These are phyloP conservation scores for Labroides dimidiatus DNA, from an alignment of 2,797 vertebrate genomes.

Conservation along the genomic window DNA sequence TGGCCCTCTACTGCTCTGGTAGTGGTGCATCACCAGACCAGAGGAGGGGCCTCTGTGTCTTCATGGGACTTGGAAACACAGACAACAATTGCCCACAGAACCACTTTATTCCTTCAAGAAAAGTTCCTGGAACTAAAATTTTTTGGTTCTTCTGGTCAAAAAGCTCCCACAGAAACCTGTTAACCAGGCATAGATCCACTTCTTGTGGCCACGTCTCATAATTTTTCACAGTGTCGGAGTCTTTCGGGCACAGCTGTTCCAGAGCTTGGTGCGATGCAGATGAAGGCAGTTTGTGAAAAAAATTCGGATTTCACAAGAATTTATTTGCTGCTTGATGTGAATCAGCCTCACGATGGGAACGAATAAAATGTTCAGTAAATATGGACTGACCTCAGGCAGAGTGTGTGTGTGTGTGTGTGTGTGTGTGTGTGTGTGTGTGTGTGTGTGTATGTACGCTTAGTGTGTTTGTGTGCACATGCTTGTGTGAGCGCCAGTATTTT, in stretches of 20 bases:
- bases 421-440: conserved; percentile 11
- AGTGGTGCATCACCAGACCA: too few species aligned
- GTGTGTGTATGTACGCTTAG: neutral
- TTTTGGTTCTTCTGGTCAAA: too few species aligned
- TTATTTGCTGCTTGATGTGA: neutral
- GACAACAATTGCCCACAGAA: too few species aligned
- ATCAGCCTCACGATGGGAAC: neutral
- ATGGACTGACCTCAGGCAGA: neutral
- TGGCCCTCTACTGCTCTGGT: too few species aligned
- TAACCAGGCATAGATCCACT: neutral
- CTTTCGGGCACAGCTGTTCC: too few species aligned
- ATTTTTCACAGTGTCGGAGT: neutral
- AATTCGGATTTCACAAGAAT: neutral
- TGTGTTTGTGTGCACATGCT: conserved; percentile 6
- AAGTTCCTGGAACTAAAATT: too few species aligned
- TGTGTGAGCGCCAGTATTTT: conserved; percentile 53
- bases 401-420: neutral
- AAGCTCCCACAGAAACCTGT: neutral
- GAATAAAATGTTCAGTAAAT: conserved; percentile 13
- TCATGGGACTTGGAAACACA: too few species aligned
- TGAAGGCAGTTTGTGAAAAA: neutral
- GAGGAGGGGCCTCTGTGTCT: too few species aligned
- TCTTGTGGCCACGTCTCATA: too few species aligned
- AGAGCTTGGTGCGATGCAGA: neutral
- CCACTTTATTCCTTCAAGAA: too few species aligned